Conservation (phyloP, 2,797 vertebrate species). For the Gallinago nigripennis region DNA sequence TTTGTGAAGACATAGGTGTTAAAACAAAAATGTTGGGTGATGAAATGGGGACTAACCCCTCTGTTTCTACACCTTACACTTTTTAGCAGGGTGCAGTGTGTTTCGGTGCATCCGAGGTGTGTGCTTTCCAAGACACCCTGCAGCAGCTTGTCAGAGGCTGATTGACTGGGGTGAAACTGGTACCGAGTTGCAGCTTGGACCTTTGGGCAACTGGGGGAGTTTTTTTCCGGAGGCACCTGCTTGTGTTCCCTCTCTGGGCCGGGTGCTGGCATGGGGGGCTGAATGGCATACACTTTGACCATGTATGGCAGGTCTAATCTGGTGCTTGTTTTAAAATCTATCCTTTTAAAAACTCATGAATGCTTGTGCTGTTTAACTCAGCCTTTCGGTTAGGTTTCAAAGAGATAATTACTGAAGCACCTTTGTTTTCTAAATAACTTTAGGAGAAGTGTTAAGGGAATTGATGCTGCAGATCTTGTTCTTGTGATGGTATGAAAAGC, state of each 20-base stretch:
- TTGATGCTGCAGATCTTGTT: not conserved
- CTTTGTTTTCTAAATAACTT: not conserved
- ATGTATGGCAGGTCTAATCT: not conserved
- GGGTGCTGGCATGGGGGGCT: not conserved
- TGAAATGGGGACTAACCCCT: not conserved
- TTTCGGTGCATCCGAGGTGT: accelerated
- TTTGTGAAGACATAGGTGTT: not conserved
- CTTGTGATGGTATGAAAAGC: not conserved
- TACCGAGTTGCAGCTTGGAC: not conserved
- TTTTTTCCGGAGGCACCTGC: not conserved
- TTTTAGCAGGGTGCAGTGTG: accelerated
- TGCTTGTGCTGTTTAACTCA: not conserved
- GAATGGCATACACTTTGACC: not conserved
- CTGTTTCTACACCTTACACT: not conserved
- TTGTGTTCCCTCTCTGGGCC: accelerated
- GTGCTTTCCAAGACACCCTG: not conserved
- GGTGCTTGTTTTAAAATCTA: not conserved
- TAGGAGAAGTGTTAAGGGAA: not conserved
- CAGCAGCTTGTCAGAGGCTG: not conserved
- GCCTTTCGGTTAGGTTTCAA: not conserved
- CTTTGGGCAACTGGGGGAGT: not conserved
- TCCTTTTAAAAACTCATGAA: accelerated
- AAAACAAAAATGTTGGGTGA: not conserved
- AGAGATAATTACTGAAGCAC: not conserved
- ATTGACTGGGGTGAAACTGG: not conserved